Evolutionary conservation across 1,140 invertebrate genomes (phyloP), one percentile per base, ranked within the genome.

Genomic region (Drosophila tsacasi): DNA sequence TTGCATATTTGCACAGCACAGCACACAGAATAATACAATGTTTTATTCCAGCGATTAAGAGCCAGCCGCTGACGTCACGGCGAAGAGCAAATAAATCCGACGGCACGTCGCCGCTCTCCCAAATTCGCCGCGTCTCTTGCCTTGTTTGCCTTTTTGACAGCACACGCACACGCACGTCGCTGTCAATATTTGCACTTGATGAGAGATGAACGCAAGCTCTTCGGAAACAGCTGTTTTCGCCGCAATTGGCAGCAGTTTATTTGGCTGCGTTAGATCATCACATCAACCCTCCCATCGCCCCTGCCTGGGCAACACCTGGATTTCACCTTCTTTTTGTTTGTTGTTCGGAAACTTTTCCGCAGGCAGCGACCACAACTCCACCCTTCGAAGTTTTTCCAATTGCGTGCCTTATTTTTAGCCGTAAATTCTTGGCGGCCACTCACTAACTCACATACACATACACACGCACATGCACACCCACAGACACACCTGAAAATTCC

Each of bases 351-450:
- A 40, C 30, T 60, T 54, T 73, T 61, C 23, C 30, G 17, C 27
- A n/a, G 63, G 40, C 40, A 44, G 23, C 55, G 35, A 46, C 50
- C 42, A 40, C 54, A 39, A 58, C 66, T 71, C 69, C 69, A 47
- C 52, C 52, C 54, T 17, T 23, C 13, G 1, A 35, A 46, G 32
- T 37, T 72, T 60, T 71, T 49, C 58, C 58, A 65, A 85, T 69
- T 85, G 83, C 79, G 69, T 81, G 83, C 66, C 61, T 81, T 85
- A 76, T 81, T 75, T 85, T 86, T 75, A 85, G 83, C 65, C 74
- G 80, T 82, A 76, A 82, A 82, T 86, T 79, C 68, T 74, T 71
- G 47, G 42, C 27, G 68, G 58, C 61, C 63, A 76, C 39, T 65
- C 60, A 47, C 52, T 35, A 55, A 19, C 60, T 44, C 40, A 12